Evolutionary conservation across 2,888 invertebrate species (phyloP), one percentile per base, ranked within the genome.

Genomic region (Oscheius onirici): DNA sequence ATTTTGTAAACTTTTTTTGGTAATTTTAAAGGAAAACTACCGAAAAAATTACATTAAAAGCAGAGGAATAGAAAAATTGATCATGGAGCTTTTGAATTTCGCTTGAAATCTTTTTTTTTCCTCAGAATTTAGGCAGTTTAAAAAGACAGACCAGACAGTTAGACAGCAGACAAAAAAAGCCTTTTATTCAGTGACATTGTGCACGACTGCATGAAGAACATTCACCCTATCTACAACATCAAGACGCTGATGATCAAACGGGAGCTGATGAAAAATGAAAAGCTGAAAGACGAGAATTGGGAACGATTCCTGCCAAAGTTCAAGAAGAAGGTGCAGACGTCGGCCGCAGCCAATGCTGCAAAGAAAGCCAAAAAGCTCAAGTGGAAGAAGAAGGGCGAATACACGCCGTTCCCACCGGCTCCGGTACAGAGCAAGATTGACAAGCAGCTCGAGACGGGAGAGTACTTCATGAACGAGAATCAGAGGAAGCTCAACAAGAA

Each of bases 211-310:
- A 97, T 99, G 97, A 94, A 94, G 87, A 99, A 99, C 88, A 92
- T 99, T 69, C 99, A 99, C 90, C 99, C 99, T 0, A 95, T 99
- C 88, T 97, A 97, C 88, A 97, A 96, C 86, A 95, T 99, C 44
- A 90, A 90, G 90, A 93, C 94, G 1, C 89, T 99, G 63, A 97
- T 99, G 97, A 96, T 99, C 63, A 97, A 97, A 88, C 91, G 93
- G 81, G 97, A 99, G 89, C 89, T 99, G 69, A 93, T 93, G 84
- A 96, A 95, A 89, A 95, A 99, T 90, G 93, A 95, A 0, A 92
- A 92, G 85, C 88, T 99, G 68, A 93, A 92, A 88, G 92, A 94
- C 88, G 95, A 97, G 88, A 95, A 93, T 88, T 99, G 99, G 99
- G 94, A 95, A 44, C 91, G 97, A 77, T 99, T 97, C 89, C 89